Evolutionary conservation across 2,888 invertebrate genomes (phyloP).

Genomic region (Proisotoma minuta): DNA sequence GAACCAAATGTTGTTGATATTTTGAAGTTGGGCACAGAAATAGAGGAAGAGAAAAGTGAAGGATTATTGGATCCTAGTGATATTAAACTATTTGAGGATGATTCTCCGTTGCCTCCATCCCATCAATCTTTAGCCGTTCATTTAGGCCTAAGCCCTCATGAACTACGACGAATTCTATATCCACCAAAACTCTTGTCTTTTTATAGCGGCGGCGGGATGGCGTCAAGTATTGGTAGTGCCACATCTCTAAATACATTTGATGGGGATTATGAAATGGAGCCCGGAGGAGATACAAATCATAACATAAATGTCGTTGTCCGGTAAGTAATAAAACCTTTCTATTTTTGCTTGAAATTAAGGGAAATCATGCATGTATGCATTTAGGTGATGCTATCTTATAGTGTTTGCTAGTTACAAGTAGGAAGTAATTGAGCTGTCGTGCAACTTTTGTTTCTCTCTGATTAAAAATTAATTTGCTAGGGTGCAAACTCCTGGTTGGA

Average conservation of each 20-base stretch:
- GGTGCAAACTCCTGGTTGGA: no score
- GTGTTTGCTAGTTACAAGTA: no score
- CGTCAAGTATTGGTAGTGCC: constrained; percentile 45
- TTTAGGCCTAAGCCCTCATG: neutral
- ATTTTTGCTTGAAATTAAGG: no score
- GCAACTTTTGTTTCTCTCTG: no score
- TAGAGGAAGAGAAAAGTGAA: neutral
- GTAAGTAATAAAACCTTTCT: no score
- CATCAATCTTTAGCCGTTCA: neutral
- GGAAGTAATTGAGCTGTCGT: no score
- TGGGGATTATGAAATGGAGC: constrained; percentile 41
- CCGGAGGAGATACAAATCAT: constrained; percentile 58
- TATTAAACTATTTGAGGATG: neutral
- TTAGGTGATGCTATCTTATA: no score
- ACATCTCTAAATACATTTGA: constrained; percentile 47
- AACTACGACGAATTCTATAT: neutral
- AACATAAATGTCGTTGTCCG: constrained; percentile 85
- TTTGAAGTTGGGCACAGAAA: no score
- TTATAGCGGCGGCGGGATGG: constrained; percentile 32
- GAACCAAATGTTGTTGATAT: neutral
- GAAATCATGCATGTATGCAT: no score
- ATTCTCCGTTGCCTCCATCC: neutral
- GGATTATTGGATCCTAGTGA: neutral
- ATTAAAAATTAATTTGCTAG: no score
- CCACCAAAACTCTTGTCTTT: constrained; percentile 1